Conservation (phyloP, 2,797 vertebrate species). For the Champsocephalus gunnari region DNA sequence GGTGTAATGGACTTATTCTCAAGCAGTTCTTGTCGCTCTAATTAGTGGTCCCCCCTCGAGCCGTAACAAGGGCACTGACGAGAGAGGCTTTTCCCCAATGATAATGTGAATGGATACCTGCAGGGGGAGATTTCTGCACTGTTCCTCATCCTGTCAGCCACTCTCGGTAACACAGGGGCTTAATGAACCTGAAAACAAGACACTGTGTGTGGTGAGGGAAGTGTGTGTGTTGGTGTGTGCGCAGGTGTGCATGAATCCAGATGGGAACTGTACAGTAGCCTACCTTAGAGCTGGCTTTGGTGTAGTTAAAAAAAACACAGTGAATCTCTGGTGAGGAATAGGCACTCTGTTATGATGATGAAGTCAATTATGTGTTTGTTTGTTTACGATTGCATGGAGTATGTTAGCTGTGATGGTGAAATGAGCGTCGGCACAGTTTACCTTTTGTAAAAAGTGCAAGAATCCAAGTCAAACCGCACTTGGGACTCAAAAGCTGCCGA, state of each 20-base stretch:
- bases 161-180: conserved; percentile 92
- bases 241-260: conserved; percentile 50
- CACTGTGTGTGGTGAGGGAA: conserved; percentile 76
- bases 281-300: conserved; percentile 36
- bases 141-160: conserved; percentile 95
- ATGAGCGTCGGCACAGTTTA: conserved; percentile 27
- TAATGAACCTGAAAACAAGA: conserved; percentile 97
- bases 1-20: conserved; percentile 95
- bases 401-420: conserved; percentile 30
- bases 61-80: conserved; percentile 91
- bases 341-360: conserved; percentile 25
- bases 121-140: conserved; percentile 92
- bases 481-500: conserved; percentile 35
- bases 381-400: conserved; percentile 25
- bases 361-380: conserved; percentile 40
- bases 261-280: conserved; percentile 58
- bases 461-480: conserved; percentile 20
- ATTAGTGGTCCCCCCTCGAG: conserved; percentile 95
- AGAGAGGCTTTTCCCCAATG: conserved; percentile 94
- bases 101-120: conserved; percentile 96
- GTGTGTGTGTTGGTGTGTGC: conserved; percentile 28
- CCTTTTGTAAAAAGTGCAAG: conserved; percentile 29
- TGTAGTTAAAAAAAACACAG: conserved; percentile 28
- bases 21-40: conserved; percentile 94
- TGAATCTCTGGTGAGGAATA: conserved; percentile 29